phyloP scores from a whole-genome alignment of 2,888 invertebrate species.

The Hofmannophila pseudospretella region DNA sequence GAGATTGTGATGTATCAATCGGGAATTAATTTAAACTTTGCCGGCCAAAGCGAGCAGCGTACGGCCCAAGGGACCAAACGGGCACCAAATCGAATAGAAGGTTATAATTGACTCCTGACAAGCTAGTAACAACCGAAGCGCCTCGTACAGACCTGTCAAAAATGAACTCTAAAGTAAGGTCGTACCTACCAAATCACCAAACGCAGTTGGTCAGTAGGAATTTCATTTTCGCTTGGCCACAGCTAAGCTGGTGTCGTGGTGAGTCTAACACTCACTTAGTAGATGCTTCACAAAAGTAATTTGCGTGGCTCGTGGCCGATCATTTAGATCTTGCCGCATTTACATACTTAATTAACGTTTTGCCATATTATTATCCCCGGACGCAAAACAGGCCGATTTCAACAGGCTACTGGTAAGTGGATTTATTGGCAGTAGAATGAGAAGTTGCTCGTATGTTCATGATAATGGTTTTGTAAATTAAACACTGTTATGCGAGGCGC shows the following conservation, averaged over 20 bases:
- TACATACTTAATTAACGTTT: slow-evolving; percentile 58
- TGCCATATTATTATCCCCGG: slow-evolving; percentile 36
- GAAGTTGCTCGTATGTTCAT: slow-evolving; percentile 34
- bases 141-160: slow-evolving; percentile 39
- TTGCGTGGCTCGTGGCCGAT: slow-evolving; percentile 50
- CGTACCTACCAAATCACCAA: slow-evolving; percentile 19
- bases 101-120: slow-evolving; percentile 65
- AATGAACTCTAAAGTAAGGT: slow-evolving; percentile 35
- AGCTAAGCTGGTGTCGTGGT: slow-evolving; percentile 38
- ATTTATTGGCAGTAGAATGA: slow-evolving; percentile 43
- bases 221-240: slow-evolving; percentile 33
- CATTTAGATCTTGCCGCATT: slow-evolving; percentile 51
- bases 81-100: slow-evolving; percentile 71
- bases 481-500: slow-evolving; percentile 39
- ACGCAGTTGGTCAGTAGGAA: slow-evolving; percentile 14
- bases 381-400: slow-evolving; percentile 28
- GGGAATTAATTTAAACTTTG: slow-evolving; percentile 74
- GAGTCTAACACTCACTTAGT: slow-evolving; percentile 56
- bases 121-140: slow-evolving; percentile 52
- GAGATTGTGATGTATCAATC: slow-evolving; percentile 66
- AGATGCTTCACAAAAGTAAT: slow-evolving; percentile 58
- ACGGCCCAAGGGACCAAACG: slow-evolving; percentile 57
- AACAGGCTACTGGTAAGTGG: slow-evolving; percentile 40
- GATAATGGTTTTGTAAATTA: slow-evolving; percentile 55
- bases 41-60: slow-evolving; percentile 61